Conservation (phyloP, 1,140 invertebrate species). For the Paraescarpia echinospica region DNA sequence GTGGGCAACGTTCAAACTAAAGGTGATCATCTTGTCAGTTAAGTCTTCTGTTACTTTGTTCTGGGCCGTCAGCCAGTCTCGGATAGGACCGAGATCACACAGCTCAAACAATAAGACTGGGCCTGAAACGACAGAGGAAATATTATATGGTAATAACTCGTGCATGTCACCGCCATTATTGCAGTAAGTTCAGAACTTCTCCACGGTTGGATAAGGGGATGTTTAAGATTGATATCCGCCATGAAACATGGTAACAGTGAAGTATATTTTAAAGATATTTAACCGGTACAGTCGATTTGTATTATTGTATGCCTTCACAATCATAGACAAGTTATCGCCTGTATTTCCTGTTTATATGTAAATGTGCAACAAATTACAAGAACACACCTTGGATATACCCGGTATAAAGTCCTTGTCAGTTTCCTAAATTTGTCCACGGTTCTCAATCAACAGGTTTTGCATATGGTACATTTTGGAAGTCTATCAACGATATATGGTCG, state of each 20-base stretch:
- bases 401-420: too few relatives aligned
- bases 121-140: background rate
- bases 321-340: too few relatives aligned
- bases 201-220: background rate
- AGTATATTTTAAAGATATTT: too few relatives aligned
- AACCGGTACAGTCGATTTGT: too few relatives aligned
- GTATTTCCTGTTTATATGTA: too few relatives aligned
- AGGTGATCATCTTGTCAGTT: conserved; percentile 17
- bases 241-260: background rate
- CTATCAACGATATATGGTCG: background rate
- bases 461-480: background rate
- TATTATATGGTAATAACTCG: background rate
- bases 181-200: background rate
- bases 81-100: background rate
- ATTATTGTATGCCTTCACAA: too few relatives aligned
- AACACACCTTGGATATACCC: too few relatives aligned
- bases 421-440: too few relatives aligned
- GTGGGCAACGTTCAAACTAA: background rate
- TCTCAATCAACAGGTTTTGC: background rate
- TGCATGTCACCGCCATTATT: background rate
- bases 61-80: conserved; percentile 11
- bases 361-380: too few relatives aligned
- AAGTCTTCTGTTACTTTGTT: background rate
- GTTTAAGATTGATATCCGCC: background rate
- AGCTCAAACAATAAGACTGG: conserved; percentile 17